These are phyloP conservation scores for Sipha flava DNA, from an alignment of 1,140 invertebrate genomes.

Conservation along the genomic window DNA sequence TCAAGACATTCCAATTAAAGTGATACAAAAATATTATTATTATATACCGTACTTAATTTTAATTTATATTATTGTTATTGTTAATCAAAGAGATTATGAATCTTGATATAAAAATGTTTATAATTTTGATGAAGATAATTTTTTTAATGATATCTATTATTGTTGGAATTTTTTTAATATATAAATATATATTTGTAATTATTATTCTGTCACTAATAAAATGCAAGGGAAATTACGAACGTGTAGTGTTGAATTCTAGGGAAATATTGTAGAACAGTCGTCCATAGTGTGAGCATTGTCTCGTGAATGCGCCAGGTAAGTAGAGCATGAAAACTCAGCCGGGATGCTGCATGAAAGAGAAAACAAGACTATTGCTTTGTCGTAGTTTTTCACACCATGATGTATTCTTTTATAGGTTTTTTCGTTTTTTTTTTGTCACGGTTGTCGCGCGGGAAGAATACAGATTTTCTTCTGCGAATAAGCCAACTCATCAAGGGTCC, in stretches of 20 bases:
- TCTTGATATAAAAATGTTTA: background rate
- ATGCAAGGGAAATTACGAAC: background rate
- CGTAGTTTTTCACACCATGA: background rate
- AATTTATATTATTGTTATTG: background rate
- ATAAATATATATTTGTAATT: background rate
- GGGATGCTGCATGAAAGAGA: constrained; percentile 30
- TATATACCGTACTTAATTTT: constrained; percentile 8
- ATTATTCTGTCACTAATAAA: constrained; percentile 3
- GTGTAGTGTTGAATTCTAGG: background rate
- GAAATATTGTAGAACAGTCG: background rate
- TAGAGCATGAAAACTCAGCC: constrained; percentile 23
- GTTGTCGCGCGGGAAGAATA: constrained; percentile 15
- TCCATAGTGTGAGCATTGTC: background rate
- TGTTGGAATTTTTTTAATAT: background rate
- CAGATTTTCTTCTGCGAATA: constrained; percentile 2
- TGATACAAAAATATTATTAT: background rate
- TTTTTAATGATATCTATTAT: background rate
- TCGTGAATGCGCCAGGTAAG: background rate
- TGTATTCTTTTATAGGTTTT: background rate
- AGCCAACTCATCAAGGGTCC: background rate
- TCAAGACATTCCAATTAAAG: background rate
- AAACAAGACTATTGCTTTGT: constrained; percentile 23
- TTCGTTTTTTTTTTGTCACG: constrained; percentile 6
- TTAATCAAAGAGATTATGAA: constrained; percentile 1
- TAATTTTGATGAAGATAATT: background rate